These are phyloP conservation scores for Megatriorchis doriae DNA, from an alignment of 2,113 vertebrate species.

Conservation along the genomic window DNA sequence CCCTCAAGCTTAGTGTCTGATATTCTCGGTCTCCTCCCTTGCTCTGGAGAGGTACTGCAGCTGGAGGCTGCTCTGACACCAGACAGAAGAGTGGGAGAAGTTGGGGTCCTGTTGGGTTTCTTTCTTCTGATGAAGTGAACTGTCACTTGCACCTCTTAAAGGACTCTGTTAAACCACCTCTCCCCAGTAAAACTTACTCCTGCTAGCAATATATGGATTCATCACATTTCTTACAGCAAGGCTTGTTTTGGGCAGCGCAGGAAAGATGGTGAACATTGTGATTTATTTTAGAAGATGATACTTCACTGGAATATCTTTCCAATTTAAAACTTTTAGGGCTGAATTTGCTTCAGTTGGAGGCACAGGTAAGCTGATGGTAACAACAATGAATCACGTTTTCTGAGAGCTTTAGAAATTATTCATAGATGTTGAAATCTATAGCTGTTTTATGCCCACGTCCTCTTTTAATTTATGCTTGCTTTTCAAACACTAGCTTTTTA, in stretches of 20 bases:
- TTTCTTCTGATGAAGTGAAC: background rate
- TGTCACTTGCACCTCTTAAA: background rate
- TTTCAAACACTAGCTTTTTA: background rate
- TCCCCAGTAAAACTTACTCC: background rate
- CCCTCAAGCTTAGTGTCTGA: background rate
- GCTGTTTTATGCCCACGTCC: background rate
- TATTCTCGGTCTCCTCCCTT: background rate
- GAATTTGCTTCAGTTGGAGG: background rate
- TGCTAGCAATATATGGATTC: background rate
- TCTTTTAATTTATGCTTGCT: background rate
- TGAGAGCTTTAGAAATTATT: background rate
- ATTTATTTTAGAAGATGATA: background rate
- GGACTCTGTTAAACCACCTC: background rate
- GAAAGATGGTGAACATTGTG: background rate
- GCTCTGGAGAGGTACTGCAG: background rate
- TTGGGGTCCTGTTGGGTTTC: background rate
- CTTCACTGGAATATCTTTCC: background rate
- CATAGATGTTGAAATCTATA: background rate
- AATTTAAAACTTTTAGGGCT: background rate
- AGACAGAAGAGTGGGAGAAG: background rate
- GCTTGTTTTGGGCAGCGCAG: background rate
- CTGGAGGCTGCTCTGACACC: background rate
- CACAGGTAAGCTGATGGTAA: background rate
- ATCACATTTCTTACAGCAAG: background rate
- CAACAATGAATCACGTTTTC: background rate